Evolutionary conservation across 2,113 vertebrate species (phyloP).

Genomic region (Hiodon alosoides): DNA sequence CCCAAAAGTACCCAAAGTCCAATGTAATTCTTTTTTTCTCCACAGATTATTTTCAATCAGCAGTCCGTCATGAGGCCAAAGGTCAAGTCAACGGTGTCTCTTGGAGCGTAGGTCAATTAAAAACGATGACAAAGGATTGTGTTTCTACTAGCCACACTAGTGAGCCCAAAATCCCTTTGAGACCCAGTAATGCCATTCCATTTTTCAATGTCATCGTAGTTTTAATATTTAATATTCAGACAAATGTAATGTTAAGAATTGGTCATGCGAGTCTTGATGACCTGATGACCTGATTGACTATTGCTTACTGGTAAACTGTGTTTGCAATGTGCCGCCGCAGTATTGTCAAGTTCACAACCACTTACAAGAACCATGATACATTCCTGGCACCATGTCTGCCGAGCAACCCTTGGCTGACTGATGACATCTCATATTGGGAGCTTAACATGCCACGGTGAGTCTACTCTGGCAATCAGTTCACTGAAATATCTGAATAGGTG

Average conservation of each 20-base stretch:
- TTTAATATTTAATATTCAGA: no score
- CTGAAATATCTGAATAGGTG: no score
- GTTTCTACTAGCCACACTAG: no score
- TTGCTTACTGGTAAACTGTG: not conserved
- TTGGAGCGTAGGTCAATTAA: slow-evolving; percentile 77
- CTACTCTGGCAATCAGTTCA: not conserved
- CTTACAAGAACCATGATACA: slow-evolving; percentile 81
- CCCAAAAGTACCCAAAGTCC: not conserved
- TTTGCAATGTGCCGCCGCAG: slow-evolving; percentile 47
- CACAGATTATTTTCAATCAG: slow-evolving; percentile 85
- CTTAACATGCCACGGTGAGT: slow-evolving; percentile 82
- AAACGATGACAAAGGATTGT: not conserved
- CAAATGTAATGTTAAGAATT: no score
- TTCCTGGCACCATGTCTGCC: slow-evolving; percentile 83
- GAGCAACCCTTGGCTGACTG: slow-evolving; percentile 89
- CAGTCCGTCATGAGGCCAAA: slow-evolving; percentile 84
- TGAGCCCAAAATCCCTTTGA: no score
- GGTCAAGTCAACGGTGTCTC: slow-evolving; percentile 90
- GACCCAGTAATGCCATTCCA: no score
- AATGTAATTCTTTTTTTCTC: slow-evolving; percentile 1
- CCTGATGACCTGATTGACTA: not conserved
- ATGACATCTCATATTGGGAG: slow-evolving; percentile 81
- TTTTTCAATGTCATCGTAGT: no score
- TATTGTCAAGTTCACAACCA: slow-evolving; percentile 81
- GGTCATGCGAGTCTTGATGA: no score